phyloP scores from a whole-genome alignment of 2,797 vertebrate genomes.

The Tiaroga cobitis region DNA sequence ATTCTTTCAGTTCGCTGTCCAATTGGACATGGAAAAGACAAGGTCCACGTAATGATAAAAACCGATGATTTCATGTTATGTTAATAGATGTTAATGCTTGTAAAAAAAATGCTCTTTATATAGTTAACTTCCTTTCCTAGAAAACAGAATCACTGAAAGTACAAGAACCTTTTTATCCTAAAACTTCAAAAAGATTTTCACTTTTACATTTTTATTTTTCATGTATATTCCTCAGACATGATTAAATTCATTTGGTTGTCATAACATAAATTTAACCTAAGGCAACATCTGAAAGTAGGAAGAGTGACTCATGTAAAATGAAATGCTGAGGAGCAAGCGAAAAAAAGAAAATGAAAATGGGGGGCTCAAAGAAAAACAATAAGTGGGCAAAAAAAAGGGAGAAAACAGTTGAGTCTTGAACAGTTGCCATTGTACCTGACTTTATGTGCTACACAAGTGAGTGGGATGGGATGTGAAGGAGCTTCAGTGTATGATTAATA shows the following conservation, averaged over 20 bases:
- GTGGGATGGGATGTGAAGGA: not conserved
- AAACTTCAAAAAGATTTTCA: constrained; percentile 28
- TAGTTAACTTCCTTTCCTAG: constrained; percentile 77
- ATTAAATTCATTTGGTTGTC: constrained; percentile 81
- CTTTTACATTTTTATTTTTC: constrained; percentile 35
- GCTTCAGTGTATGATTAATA: not conserved
- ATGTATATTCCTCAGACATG: constrained; percentile 66
- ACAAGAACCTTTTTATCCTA: constrained; percentile 59
- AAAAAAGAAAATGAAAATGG: constrained; percentile 15
- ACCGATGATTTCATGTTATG: constrained; percentile 62
- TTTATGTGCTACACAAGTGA: not conserved
- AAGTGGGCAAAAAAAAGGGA: not conserved
- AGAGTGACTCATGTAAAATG: constrained; percentile 12
- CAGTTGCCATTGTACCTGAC: not conserved
- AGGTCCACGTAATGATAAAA: constrained; percentile 67
- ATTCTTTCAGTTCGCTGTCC: constrained; percentile 63
- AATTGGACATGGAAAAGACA: constrained; percentile 68
- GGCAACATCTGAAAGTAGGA: constrained; percentile 75
- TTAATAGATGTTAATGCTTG: constrained; percentile 57
- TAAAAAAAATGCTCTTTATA: constrained; percentile 73
- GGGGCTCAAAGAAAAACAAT: not conserved
- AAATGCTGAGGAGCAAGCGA: constrained; percentile 6
- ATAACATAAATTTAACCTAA: constrained; percentile 82
- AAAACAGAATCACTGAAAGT: constrained; percentile 44
- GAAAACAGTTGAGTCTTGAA: not conserved